Base-by-base conservation (phyloP, 2,888 invertebrate species). In the Cosmia trapezina region DNA sequence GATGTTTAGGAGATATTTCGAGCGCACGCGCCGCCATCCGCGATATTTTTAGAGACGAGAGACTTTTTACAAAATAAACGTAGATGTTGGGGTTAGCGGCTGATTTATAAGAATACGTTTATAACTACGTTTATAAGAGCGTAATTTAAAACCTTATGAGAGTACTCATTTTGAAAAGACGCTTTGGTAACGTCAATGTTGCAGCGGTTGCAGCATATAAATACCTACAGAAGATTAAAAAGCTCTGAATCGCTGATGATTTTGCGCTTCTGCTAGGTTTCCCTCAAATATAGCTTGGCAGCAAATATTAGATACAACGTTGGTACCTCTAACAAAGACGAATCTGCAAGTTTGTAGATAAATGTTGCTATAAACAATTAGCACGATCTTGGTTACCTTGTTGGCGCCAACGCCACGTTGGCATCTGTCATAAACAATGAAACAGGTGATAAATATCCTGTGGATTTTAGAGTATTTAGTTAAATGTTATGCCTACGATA, bases 21-120 rank as follows among this genome's bases (percentile, higher is more conserved):
- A 91, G 92, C 89, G 83, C 80, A 85, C 90, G 91, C 94, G 95
- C 93, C 92, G 91, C 93, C 91, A 90, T 87, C 88, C 90, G 89
- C 84, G 91, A 84, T 96, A 96, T 96, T 95, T 96, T 94, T 96
- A 95, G 95, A 93, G 90, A 91, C 89, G 93, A 93, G 93, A 91
- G 93, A 94, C 93, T 93, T 95, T 94, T 95, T 94, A 95, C 94
- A 94, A 95, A 95, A 95, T 94, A 94, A 93, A 94, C 93, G 86
- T 84, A 91, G 91, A 91, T 91, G 90, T 92, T 93, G 89, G 91
- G 89, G 91, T 91, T 91, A 91, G 89, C 83, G 78, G 88, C 88
- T 92, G 93, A 94, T 93, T 93, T 94, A 92, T 92, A 91, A 89
- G 89, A 91, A 82, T 62, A 73, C 37, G 37, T 37, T 33, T 33